Evolutionary conservation across 2,797 vertebrate genomes (phyloP).

Genomic region (Aeoliscus strigatus): DNA sequence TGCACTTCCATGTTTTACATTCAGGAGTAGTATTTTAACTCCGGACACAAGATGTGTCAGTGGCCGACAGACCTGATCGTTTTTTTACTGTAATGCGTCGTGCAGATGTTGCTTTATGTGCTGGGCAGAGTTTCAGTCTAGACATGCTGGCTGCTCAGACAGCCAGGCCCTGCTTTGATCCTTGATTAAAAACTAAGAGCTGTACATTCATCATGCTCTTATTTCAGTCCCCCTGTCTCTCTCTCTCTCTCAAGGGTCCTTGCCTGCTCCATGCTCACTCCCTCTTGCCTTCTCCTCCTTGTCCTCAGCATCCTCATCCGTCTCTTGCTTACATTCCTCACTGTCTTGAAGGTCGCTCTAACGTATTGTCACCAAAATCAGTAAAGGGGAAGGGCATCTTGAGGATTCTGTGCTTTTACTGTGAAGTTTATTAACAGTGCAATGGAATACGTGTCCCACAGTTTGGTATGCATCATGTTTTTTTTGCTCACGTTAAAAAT

Average conservation of each 20-base stretch:
- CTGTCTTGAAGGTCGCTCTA: constrained; percentile 43
- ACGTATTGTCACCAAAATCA: constrained; percentile 45
- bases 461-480: no score
- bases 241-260: constrained; percentile 57
- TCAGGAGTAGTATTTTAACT: no score
- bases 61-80: constrained; percentile 44
- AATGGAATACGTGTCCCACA: no score
- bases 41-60: constrained; percentile 25
- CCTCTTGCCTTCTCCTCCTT: constrained; percentile 18
- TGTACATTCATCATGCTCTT: constrained; percentile 74
- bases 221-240: no score
- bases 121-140: constrained; percentile 76
- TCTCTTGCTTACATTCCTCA: constrained; percentile 41
- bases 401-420: constrained; percentile 1
- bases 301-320: constrained; percentile 19
- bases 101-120: constrained; percentile 81
- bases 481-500: no score
- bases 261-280: constrained; percentile 33
- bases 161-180: constrained; percentile 76
- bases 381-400: constrained; percentile 34
- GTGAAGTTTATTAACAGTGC: no score
- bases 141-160: constrained; percentile 77
- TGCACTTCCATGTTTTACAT: no score
- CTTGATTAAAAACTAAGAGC: constrained; percentile 78
- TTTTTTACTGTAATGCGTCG: constrained; percentile 72